Base-by-base conservation (phyloP, 2,113 vertebrate genomes). In the Plotosus lineatus region DNA sequence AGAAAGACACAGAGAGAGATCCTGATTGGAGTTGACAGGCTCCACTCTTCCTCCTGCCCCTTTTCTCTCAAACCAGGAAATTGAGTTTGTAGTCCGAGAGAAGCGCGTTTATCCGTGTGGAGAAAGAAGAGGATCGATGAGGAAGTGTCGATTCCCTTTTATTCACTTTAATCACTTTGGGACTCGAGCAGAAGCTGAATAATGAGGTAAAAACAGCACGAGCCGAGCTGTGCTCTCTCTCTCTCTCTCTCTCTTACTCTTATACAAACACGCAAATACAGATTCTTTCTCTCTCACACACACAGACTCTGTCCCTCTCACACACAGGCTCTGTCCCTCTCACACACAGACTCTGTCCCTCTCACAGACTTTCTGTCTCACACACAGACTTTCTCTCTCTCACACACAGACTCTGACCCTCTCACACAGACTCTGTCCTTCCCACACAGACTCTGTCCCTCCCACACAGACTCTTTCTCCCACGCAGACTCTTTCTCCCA, bases 21-120 rank as follows among this genome's bases (percentile, higher is more conserved):
- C 89, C 89, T 90, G 91, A 92, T 91, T 90, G 83, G 91, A 93
- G 90, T 91, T 92, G 92, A 93, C 92, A 91, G 90, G 85, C 89
- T 91, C 86, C 89, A 84, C 44, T 79, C 88, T 82, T 85, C 86
- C 85, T 85, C 86, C 85, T 86, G 69, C 78, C 85, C 87, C 81
- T 87, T 86, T 72, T 73, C 66, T 79, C 80, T 69, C 85, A 91
- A 93, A 94, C 92, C 93, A 93, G 93, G 93, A 94, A 94, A 92
- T 92, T 88, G 69, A 73, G 69, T 73, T 51, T 51, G 69, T 73
- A 6, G 28, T 36, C 19, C 88, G 92, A 92, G 90, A 88, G 63
- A 81, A 87, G 42, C 83, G 75, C 88, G 86, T 53, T 38, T 46
- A 58, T 80, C 76, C 82, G 85, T 83, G 83, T 40, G 79, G 79